Conservation (phyloP, 2,797 vertebrate genomes). For the Hyperoplus lanceolatus region DNA sequence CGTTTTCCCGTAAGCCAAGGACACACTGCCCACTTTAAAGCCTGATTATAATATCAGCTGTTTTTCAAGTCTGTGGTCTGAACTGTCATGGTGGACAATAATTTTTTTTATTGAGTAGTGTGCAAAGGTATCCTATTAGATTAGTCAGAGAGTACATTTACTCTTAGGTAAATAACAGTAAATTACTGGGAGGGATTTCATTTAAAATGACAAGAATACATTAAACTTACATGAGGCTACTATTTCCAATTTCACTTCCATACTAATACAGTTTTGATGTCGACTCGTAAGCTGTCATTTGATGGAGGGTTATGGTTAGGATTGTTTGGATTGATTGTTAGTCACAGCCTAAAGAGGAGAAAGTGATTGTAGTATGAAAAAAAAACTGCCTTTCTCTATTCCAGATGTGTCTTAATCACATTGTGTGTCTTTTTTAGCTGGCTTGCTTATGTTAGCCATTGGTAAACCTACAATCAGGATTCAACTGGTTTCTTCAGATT, state of each 20-base stretch:
- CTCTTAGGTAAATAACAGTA: too few relatives aligned
- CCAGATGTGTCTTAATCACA: background rate
- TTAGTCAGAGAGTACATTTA: background rate
- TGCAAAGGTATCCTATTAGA: constrained; percentile 1
- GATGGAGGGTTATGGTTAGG: background rate
- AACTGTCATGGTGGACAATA: constrained; percentile 17
- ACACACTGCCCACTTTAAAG: constrained; percentile 50
- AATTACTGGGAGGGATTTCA: too few relatives aligned
- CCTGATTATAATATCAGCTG: constrained; percentile 52
- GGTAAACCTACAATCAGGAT: background rate
- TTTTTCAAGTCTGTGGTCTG: constrained; percentile 40
- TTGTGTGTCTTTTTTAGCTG: background rate
- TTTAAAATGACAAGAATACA: too few relatives aligned
- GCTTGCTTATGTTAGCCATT: background rate
- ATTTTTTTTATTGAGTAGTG: background rate
- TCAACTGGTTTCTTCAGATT: background rate
- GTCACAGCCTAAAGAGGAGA: background rate
- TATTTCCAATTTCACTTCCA: background rate
- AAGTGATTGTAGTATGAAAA: background rate
- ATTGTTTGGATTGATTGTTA: background rate
- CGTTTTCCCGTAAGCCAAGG: constrained; percentile 74
- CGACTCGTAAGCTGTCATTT: background rate
- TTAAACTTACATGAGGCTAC: background rate
- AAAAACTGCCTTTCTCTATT: background rate
- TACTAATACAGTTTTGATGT: background rate